A percentile compares a stretch with the other conserved stretches of the same genome.
phyloP scores from a whole-genome alignment of 1,140 invertebrate species.

The Neodiprion virginianus region DNA sequence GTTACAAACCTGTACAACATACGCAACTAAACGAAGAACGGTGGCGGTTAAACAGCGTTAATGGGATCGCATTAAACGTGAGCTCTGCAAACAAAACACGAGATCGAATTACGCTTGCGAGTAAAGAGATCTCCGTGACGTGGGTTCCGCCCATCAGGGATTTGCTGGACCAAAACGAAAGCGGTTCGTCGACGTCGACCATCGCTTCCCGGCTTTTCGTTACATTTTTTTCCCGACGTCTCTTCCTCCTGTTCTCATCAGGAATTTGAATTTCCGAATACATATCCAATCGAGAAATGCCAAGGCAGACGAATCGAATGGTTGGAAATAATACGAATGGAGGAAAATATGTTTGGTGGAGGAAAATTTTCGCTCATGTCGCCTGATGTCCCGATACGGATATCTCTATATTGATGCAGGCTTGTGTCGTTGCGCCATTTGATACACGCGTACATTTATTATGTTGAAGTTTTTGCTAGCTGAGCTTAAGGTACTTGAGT shows the following conservation, averaged over 20 bases:
- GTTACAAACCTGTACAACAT: too few relatives aligned
- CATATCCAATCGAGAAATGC: too few relatives aligned
- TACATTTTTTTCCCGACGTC: background rate
- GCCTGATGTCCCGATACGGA: too few relatives aligned
- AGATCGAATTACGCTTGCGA: background rate
- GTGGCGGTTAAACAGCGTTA: background rate
- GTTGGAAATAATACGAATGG: too few relatives aligned
- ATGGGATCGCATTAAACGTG: background rate
- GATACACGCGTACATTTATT: background rate
- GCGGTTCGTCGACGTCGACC: background rate
- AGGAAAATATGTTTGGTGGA: too few relatives aligned
- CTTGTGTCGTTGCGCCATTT: background rate
- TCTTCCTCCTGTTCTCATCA: too few relatives aligned
- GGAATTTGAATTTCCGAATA: too few relatives aligned
- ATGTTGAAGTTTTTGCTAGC: constrained; percentile 3
- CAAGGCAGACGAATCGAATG: too few relatives aligned
- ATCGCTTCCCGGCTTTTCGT: background rate
- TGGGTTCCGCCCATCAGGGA: constrained; percentile 2
- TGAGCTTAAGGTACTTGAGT: background rate
- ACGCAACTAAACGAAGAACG: background rate
- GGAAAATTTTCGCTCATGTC: too few relatives aligned
- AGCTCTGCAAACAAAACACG: constrained; percentile 2
- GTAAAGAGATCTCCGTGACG: constrained; percentile 1
- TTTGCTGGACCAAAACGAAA: background rate
- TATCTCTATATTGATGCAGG: too few relatives aligned